phyloP scores from a whole-genome alignment of 2,113 vertebrate genomes.

The Edolisoma coerulescens region DNA sequence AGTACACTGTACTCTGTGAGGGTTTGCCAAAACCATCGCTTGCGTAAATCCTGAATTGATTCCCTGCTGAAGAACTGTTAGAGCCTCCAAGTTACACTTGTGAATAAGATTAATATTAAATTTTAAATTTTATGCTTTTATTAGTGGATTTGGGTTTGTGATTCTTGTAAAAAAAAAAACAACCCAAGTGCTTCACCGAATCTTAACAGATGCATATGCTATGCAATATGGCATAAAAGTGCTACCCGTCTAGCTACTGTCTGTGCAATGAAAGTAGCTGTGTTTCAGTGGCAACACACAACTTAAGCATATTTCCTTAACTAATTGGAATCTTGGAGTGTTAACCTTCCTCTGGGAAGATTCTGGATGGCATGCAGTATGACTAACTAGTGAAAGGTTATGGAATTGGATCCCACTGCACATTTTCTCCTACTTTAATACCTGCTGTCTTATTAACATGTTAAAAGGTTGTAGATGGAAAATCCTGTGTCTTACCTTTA shows the following conservation, averaged over 20 bases:
- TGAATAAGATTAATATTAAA: constrained; percentile 52
- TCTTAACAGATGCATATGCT: neutral
- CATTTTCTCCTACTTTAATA: neutral
- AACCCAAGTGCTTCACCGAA: neutral
- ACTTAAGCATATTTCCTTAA: neutral
- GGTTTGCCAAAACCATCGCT: constrained; percentile 68
- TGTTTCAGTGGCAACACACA: neutral
- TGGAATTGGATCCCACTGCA: neutral
- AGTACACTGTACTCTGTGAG: constrained; percentile 53
- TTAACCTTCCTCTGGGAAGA: neutral
- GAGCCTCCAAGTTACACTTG: constrained; percentile 56
- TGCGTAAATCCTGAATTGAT: constrained; percentile 65
- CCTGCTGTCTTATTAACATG: neutral
- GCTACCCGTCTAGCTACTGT: neutral
- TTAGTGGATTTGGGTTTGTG: constrained; percentile 43
- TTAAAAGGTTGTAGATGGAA: neutral
- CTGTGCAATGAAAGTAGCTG: neutral
- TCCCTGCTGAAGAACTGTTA: constrained; percentile 65
- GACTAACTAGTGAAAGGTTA: neutral
- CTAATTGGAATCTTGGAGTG: neutral
- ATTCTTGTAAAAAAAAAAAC: constrained; percentile 36
- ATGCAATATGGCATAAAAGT: neutral
- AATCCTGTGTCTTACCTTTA: neutral
- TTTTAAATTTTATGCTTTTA: constrained; percentile 13
- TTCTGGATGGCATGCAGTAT: neutral